phyloP scores from a whole-genome alignment of 2,888 invertebrate genomes.

The Parnassius orleans region DNA sequence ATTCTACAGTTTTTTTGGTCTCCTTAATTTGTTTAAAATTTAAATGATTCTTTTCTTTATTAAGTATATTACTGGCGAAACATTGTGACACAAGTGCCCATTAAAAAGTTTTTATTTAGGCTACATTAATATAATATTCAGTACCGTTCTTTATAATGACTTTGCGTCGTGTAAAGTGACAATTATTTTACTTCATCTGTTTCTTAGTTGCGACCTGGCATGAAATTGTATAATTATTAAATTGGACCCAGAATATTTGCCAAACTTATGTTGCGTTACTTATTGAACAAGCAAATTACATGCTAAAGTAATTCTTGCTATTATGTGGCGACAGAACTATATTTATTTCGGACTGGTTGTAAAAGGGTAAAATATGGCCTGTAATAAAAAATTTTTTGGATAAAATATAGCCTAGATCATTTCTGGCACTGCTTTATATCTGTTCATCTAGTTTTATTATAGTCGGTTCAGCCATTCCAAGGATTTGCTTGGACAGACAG shows the following conservation, averaged over 20 bases:
- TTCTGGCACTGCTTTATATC: too few relatives aligned
- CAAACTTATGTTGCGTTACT: conserved; percentile 22
- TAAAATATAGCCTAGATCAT: too few relatives aligned
- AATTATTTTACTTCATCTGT: conserved; percentile 27
- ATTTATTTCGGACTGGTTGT: neutral
- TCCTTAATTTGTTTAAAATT: too few relatives aligned
- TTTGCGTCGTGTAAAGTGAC: conserved; percentile 5
- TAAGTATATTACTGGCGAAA: too few relatives aligned
- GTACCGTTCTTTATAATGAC: neutral
- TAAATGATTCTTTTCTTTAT: too few relatives aligned
- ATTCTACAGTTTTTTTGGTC: too few relatives aligned
- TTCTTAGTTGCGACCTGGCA: conserved; percentile 21
- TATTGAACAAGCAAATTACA: conserved; percentile 22
- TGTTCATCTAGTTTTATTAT: too few relatives aligned
- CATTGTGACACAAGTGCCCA: neutral
- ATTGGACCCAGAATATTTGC: conserved; percentile 27
- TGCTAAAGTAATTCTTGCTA: conserved; percentile 10
- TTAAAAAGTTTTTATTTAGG: neutral
- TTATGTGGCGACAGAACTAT: conserved; percentile 12
- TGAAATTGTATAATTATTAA: conserved; percentile 30
- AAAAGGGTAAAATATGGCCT: too few relatives aligned
- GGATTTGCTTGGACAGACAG: too few relatives aligned
- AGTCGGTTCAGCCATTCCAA: too few relatives aligned
- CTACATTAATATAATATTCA: too few relatives aligned
- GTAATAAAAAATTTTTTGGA: too few relatives aligned